Base-by-base conservation (phyloP, 35 echinoderm and acorn worm species). In the Eucidaris tribuloides region DNA sequence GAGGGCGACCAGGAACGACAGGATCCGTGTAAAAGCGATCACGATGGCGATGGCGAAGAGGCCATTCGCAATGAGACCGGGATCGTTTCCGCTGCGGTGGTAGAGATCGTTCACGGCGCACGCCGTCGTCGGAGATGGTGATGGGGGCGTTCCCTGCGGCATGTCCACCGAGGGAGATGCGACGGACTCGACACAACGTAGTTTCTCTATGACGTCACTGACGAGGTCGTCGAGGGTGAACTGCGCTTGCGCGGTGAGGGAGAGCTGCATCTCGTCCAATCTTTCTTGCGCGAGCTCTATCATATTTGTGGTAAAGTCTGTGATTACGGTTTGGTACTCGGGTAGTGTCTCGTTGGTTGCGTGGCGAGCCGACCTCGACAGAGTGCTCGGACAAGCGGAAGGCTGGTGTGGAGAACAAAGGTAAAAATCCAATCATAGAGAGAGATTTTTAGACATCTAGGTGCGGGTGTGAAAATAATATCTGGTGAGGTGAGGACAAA, bases 1-100 rank as follows among this genome's bases (percentile, higher is more conserved):
- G 45, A 63, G 85, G 17, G 84, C 76, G 4, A 94, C 81, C 61
- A 89, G 57, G 40, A 85, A 94, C 6, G 92, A 83, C 28, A 90
- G 49, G 20, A 94, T 85, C 11, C 82, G 55, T 23, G 87, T 58
- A 41, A 94, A 84, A 9, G 87, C 54, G 4, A 94, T 68, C 0
- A 85, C 86, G 1, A 82, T 65, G 20, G 71, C 86, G 4, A 94
- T 6, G 13, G 78, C 76, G 42, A 94, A 84, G 20, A 89, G 40
- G 4, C 57, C 86, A 5, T 87, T 88, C 15, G 70, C 77, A 27
- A 88, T 88, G 19, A 88, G 58, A 32, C 63, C 45, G 4, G 85
- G 85, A 20, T 88, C 76, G 43, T 68, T 65, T 77, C 85, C 80
- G 20, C 23, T 15, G 1, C 85, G 76, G 76, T 44, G 27, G 40